These are phyloP conservation scores for Spizaetus ornatus DNA, from an alignment of 2,113 vertebrate genomes.

Conservation along the genomic window DNA sequence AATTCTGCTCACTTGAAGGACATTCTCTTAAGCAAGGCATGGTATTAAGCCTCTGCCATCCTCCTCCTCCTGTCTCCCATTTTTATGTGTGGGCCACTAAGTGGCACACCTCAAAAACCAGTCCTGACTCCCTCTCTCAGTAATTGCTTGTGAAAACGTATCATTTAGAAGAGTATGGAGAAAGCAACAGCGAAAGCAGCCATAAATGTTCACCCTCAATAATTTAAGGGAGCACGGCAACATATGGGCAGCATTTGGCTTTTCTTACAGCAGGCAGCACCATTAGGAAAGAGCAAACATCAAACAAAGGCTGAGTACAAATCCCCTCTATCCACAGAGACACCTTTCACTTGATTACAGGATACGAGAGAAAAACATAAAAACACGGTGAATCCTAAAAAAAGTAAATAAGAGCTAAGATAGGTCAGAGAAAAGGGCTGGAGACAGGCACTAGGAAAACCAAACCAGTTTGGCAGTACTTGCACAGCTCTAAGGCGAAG, in stretches of 20 bases:
- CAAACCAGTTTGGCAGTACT: not conserved
- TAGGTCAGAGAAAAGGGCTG: not conserved
- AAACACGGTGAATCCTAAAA: not conserved
- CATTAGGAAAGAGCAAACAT: slow-evolving; percentile 10
- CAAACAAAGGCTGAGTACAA: slow-evolving; percentile 38
- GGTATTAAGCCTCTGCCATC: not conserved
- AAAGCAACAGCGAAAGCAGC: slow-evolving; percentile 21
- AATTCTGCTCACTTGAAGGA: slow-evolving; percentile 56
- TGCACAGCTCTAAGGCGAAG: not conserved
- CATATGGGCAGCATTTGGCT: slow-evolving; percentile 21
- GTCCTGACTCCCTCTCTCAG: slow-evolving; percentile 11
- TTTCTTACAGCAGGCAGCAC: slow-evolving; percentile 34
- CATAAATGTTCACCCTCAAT: not conserved
- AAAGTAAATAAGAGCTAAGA: not conserved
- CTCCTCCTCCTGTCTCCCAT: slow-evolving; percentile 15
- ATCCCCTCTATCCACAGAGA: slow-evolving; percentile 1
- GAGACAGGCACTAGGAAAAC: not conserved
- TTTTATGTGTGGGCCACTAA: slow-evolving; percentile 30
- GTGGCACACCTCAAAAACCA: slow-evolving; percentile 45
- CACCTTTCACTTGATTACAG: slow-evolving; percentile 40
- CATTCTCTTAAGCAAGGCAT: slow-evolving; percentile 38
- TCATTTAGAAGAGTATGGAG: slow-evolving; percentile 52
- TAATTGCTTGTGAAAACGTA: slow-evolving; percentile 53
- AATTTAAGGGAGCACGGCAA: slow-evolving; percentile 48
- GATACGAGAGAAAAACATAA: slow-evolving; percentile 42